Evolutionary conservation across 2,888 invertebrate species (phyloP).

Genomic region (Pristionchus maxplancki): DNA sequence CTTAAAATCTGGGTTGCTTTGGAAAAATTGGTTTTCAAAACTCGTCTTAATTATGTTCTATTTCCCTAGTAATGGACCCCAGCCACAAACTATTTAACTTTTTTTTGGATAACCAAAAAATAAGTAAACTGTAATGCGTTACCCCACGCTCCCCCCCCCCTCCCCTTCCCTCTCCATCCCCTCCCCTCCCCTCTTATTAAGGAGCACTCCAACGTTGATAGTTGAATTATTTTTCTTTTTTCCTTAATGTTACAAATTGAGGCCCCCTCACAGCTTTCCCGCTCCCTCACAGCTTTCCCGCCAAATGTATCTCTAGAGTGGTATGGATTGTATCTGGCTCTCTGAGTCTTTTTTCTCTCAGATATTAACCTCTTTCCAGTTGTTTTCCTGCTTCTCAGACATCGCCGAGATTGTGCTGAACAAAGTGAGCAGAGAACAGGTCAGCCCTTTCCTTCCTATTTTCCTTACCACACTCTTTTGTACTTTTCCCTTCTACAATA

Average conservation of each 20-base stretch:
- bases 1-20: too few species aligned
- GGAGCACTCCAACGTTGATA: too few species aligned
- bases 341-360: neutral
- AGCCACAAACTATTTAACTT: too few species aligned
- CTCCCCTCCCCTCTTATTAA: too few species aligned
- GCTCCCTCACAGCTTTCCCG: neutral
- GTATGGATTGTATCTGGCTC: neutral
- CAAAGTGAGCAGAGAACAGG: neutral
- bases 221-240: too few species aligned
- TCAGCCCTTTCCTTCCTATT: neutral
- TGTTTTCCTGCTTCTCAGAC: neutral
- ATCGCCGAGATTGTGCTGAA: constrained; percentile 2
- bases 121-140: too few species aligned
- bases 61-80: too few species aligned
- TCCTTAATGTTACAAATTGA: too few species aligned
- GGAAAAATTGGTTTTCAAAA: too few species aligned
- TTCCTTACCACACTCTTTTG: neutral
- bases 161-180: neutral
- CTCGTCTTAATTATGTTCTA: too few species aligned
- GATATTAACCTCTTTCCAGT: neutral
- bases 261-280: neutral
- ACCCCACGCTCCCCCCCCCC: too few species aligned
- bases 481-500: neutral
- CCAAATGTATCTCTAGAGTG: neutral
- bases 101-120: too few species aligned